Evolutionary conservation across 37 sponge, comb jelly and placozoan genomes (phyloP).

Genomic region (Chondrosia reniformis): DNA sequence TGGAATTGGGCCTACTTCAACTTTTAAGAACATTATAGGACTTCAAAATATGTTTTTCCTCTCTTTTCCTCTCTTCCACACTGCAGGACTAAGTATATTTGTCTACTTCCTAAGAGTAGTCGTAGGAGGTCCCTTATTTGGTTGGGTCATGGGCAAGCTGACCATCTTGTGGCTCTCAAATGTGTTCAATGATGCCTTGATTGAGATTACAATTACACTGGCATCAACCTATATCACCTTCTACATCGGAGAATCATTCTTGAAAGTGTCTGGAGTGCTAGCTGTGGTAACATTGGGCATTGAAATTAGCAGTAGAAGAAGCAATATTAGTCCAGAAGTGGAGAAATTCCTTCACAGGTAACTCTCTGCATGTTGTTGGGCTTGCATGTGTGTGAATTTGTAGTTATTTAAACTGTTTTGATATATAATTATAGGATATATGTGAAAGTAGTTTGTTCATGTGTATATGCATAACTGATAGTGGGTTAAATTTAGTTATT

Average conservation of each 20-base stretch:
- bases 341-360: constrained; percentile 84
- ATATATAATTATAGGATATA: background rate
- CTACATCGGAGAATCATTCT: constrained; percentile 76
- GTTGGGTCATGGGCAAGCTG: constrained; percentile 76
- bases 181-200: constrained; percentile 90
- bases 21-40: no score
- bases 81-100: constrained; percentile 48
- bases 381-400: constrained; percentile 7
- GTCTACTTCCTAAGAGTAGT: constrained; percentile 59
- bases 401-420: background rate
- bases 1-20: no score
- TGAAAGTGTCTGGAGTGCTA: constrained; percentile 84
- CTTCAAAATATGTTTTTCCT: no score
- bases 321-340: constrained; percentile 90
- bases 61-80: no score
- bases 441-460: no score
- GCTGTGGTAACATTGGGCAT: constrained; percentile 83
- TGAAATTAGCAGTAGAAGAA: constrained; percentile 76
- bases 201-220: constrained; percentile 90
- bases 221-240: constrained; percentile 88
- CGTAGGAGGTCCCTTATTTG: constrained; percentile 78
- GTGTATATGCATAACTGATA: no score
- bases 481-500: no score
- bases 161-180: constrained; percentile 79
- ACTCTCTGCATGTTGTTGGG: constrained; percentile 11